Percentiles rank a stretch among this genome's conserved stretches.
These are phyloP conservation scores for Nematopogon swammerdamellus DNA, from an alignment of 2,888 invertebrate genomes.

Conservation along the genomic window DNA sequence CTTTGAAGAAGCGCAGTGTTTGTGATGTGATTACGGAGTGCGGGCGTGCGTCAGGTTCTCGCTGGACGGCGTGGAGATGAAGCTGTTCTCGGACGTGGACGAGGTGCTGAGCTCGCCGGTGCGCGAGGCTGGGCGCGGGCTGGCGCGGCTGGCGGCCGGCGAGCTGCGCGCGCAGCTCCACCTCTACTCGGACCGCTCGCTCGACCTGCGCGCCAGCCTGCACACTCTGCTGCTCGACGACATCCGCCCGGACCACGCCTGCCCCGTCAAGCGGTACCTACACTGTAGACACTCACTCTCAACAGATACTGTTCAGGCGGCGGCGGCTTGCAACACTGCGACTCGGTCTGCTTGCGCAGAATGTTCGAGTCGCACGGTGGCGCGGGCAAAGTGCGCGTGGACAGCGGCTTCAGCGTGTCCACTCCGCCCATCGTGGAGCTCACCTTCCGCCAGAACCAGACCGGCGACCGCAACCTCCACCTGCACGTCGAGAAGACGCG, in stretches of 20 bases:
- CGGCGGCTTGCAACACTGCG: no score
- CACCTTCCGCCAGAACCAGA: conserved; percentile 60
- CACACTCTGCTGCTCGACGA: conserved; percentile 70
- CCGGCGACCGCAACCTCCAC: conserved; percentile 62
- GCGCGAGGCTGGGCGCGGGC: conserved; percentile 65
- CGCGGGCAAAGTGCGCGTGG: conserved; percentile 49
- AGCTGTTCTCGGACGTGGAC: conserved; percentile 70
- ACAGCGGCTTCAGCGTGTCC: conserved; percentile 58
- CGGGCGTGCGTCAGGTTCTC: no score
- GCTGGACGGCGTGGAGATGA: conserved; percentile 68
- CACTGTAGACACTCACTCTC: no score
- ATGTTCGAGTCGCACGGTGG: conserved; percentile 66
- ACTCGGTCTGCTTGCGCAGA: no score
- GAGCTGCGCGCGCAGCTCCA: conserved; percentile 63
- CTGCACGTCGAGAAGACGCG: conserved; percentile 70
- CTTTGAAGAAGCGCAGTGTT: no score
- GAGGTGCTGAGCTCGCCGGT: conserved; percentile 74
- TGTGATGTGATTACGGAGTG: no score
- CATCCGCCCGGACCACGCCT: conserved; percentile 63
- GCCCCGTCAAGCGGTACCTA: background rate
- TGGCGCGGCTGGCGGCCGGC: conserved; percentile 67
- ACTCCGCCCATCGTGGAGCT: conserved; percentile 72
- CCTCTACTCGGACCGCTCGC: conserved; percentile 64
- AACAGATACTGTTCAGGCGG: no score
- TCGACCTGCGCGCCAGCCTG: conserved; percentile 67